These are phyloP conservation scores for Leuciscus idus DNA, from an alignment of 2,113 vertebrate species.

Conservation along the genomic window DNA sequence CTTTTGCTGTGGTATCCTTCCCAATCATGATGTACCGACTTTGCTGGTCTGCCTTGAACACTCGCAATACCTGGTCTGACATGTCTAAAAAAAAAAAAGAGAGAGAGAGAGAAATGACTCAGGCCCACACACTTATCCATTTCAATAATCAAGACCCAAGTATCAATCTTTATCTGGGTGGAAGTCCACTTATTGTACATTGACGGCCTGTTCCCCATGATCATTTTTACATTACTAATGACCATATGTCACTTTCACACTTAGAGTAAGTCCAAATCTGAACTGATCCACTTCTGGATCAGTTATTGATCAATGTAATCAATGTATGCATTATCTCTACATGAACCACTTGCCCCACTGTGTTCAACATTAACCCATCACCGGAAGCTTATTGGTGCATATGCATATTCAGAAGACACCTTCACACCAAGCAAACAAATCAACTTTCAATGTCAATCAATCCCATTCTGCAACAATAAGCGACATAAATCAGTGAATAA, in stretches of 20 bases:
- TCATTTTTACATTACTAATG: neutral
- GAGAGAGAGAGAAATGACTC: neutral
- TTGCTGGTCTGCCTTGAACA: constrained; percentile 98
- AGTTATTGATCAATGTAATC: neutral
- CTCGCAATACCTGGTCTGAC: constrained; percentile 93
- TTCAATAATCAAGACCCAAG: neutral
- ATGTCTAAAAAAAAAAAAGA: constrained; percentile 77
- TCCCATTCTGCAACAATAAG: neutral
- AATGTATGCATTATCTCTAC: neutral
- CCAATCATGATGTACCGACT: constrained; percentile 99
- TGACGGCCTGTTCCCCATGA: neutral
- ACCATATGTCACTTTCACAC: neutral
- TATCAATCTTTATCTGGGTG: neutral
- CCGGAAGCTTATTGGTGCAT: neutral
- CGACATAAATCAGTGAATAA: neutral
- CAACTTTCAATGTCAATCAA: neutral
- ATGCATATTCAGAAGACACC: neutral
- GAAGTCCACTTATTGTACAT: neutral
- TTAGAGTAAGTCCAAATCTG: neutral
- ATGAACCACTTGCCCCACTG: neutral
- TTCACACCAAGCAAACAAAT: neutral
- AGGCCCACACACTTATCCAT: neutral
- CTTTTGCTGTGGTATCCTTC: constrained; percentile 96
- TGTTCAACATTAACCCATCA: neutral
- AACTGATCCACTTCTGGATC: neutral